Conservation (phyloP, 2,797 vertebrate species). For the Gymnodraco acuticeps region DNA sequence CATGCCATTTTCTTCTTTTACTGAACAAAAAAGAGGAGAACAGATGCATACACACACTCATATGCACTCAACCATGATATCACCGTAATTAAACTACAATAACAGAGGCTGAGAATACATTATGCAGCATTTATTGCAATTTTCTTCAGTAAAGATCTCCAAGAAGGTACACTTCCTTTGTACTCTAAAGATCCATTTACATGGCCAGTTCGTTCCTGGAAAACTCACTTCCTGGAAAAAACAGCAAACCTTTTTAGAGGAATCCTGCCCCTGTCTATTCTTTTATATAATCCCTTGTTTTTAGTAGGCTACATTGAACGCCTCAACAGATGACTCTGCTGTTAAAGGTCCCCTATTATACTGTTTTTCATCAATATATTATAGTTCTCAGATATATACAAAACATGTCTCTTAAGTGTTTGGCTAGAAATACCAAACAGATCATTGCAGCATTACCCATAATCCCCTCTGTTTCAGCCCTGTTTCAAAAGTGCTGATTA, state of each 20-base stretch:
- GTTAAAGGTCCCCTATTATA: not conserved
- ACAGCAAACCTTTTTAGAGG: not conserved
- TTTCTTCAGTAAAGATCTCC: not conserved
- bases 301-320: not conserved
- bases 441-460: too few relatives aligned
- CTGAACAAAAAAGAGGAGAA: conserved; percentile 33
- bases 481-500: too few relatives aligned
- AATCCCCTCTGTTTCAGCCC: too few relatives aligned
- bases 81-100: not conserved
- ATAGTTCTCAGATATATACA: too few relatives aligned
- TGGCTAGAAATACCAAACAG: too few relatives aligned
- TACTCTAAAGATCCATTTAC: not conserved
- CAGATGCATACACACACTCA: not conserved
- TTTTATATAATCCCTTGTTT: not conserved
- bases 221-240: not conserved
- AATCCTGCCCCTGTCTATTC: not conserved
- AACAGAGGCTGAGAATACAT: not conserved
- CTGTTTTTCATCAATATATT: too few relatives aligned
- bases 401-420: too few relatives aligned
- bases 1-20: conserved; percentile 28
- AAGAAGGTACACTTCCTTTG: not conserved
- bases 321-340: not conserved
- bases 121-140: not conserved
- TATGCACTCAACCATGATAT: conserved; percentile 9
- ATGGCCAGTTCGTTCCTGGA: not conserved